Conservation (phyloP, 2,888 invertebrate species). For the Mesochorus sp. region DNA sequence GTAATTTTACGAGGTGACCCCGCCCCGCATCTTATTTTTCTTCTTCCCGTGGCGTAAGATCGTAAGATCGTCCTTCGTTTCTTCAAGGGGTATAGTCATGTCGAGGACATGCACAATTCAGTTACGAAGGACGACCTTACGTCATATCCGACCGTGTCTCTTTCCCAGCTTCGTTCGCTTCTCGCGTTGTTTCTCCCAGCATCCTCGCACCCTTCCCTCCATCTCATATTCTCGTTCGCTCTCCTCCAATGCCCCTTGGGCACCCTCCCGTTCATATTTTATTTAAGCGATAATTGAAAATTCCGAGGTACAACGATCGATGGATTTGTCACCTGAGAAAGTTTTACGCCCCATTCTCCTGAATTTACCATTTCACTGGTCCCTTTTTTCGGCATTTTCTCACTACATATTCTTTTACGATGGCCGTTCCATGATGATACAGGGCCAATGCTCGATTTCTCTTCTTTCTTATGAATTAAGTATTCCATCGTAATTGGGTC, state of each 20-base stretch:
- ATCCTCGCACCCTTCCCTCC: constrained; percentile 1
- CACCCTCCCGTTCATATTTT: constrained; percentile 70
- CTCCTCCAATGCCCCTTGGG: constrained; percentile 51
- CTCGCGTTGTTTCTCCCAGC: constrained; percentile 23
- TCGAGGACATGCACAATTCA: constrained; percentile 74
- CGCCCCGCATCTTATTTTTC: constrained; percentile 27
- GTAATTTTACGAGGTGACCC: constrained; percentile 72
- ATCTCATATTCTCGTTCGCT: constrained; percentile 9
- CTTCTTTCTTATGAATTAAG: background rate
- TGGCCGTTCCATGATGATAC: constrained; percentile 13
- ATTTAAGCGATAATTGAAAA: constrained; percentile 79
- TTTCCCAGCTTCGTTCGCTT: constrained; percentile 18
- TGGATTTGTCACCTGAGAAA: constrained; percentile 78
- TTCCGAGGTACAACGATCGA: constrained; percentile 76
- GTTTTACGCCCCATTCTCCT: constrained; percentile 72
- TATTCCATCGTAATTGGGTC: too few relatives aligned
- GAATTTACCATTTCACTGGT: constrained; percentile 66
- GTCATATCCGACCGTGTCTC: constrained; percentile 70
- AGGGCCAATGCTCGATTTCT: background rate
- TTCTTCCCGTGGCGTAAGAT: too few relatives aligned
- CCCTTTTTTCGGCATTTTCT: background rate
- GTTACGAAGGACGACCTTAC: constrained; percentile 72
- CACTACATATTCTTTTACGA: constrained; percentile 20
- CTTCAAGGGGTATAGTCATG: constrained; percentile 24
- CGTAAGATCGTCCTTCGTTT: constrained; percentile 16